Conservation (phyloP, 1,140 invertebrate species). For the Microplitis demolitor region DNA sequence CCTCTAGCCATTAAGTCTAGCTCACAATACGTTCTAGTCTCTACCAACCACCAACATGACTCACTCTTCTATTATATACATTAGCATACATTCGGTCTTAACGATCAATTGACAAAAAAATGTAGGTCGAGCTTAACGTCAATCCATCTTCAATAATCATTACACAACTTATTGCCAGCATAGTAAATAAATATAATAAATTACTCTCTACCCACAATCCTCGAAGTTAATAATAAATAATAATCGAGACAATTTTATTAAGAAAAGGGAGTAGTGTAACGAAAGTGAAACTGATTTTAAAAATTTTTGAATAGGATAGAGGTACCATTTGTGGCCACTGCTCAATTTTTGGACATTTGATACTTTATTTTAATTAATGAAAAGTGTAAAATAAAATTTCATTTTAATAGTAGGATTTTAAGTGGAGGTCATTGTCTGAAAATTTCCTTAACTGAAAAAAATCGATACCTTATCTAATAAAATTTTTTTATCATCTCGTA, state of each 20-base stretch:
- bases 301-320: no score
- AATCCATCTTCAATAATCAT: neutral
- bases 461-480: slow-evolving; percentile 54
- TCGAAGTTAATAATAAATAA: no score
- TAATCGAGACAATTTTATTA: no score
- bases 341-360: no score
- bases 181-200: neutral
- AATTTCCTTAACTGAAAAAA: neutral
- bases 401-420: no score
- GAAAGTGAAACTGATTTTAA: no score
- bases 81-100: neutral
- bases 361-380: no score
- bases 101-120: slow-evolving; percentile 13
- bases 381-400: no score
- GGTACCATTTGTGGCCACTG: no score
- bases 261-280: no score
- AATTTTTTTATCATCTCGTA: slow-evolving; percentile 54
- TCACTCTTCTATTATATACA: slow-evolving; percentile 4
- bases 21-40: slow-evolving; percentile 14
- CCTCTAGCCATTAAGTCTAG: slow-evolving; percentile 6
- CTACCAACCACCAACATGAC: slow-evolving; percentile 27
- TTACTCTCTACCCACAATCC: no score
- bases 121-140: slow-evolving; percentile 15
- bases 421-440: no score
- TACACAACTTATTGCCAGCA: neutral